Evolutionary conservation across 2,797 vertebrate species (phyloP), one percentile per base, ranked within the genome.

Genomic region (Melanotaenia boesemani): DNA sequence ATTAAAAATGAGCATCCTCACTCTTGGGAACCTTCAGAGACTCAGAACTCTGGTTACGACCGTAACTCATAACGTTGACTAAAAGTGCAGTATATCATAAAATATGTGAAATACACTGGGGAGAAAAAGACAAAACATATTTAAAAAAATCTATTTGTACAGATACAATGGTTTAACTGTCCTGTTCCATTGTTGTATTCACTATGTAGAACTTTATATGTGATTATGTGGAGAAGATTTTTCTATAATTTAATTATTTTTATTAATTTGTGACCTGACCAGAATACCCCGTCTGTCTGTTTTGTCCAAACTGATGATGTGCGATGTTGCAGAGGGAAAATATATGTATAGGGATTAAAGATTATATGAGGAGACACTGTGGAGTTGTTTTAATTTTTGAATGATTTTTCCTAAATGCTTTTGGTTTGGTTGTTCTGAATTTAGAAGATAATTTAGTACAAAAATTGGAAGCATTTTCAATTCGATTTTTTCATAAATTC

Each of bases 141-240:
- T 34, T 36, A 41, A 41, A 41, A 41, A 87, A 74, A 81, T 69
- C 92, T 95, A 95, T 96, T 96, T 98, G 96, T 97, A 97, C 96
- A 97, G 94, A 96, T 89, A 92, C 92, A 85, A 77, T 85, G 82
- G 83, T 86, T 84, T 58, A 84, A 87, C 72, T 91, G 93, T 95
- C 90, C 88, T 94, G 96, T 97, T 96, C 95, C 95, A 95, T 95
- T 94, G 94, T 95, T 96, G 95, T 97, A 96, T 92, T 96, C 92
- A 94, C 93, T 96, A 95, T 98, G 94, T 93, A 93, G 94, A 95
- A 96, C 86, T 97, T 96, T 94, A 67, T 97, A 96, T 95, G 97
- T 95, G 96, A 95, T 94, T 86, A 94, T 95, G 94, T 96, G 94
- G 91, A 96, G 95, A 96, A 96, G 92, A 95, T 94, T 97, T 96